These are phyloP conservation scores for Acanthurus lineatus DNA, from an alignment of 2,797 vertebrate species.

Conservation along the genomic window DNA sequence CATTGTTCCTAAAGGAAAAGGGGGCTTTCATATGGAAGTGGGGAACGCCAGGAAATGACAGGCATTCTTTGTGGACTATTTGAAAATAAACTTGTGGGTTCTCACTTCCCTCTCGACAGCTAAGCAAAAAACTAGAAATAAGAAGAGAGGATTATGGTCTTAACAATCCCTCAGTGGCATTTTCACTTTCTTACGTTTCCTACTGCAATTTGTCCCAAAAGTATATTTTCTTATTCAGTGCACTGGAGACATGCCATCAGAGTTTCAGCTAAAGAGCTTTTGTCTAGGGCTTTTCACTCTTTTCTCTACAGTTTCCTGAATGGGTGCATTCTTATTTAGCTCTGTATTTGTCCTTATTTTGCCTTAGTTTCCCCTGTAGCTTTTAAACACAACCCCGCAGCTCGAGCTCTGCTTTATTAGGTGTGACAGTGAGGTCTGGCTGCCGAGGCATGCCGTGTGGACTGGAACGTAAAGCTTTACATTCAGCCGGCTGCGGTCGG, in stretches of 20 bases:
- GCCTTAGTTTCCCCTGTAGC: conserved; percentile 65
- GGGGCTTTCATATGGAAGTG: conserved; percentile 83
- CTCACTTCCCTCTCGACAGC: conserved; percentile 67
- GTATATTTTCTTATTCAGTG: conserved; percentile 63
- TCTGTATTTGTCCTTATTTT: conserved; percentile 78
- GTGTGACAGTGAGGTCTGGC: conserved; percentile 79
- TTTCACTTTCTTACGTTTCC: conserved; percentile 65
- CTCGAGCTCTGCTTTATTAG: conserved; percentile 77
- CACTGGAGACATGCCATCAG: conserved; percentile 51
- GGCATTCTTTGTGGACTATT: conserved; percentile 84
- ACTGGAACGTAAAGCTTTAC: conserved; percentile 77
- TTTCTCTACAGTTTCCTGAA: conserved; percentile 57
- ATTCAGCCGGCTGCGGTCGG: conserved; percentile 69
- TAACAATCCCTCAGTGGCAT: conserved; percentile 56
- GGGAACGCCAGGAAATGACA: conserved; percentile 86
- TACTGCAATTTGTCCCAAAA: conserved; percentile 57
- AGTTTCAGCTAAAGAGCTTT: conserved; percentile 65
- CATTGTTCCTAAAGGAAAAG: conserved; percentile 83
- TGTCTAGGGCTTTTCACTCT: conserved; percentile 59
- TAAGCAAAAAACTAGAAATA: conserved; percentile 70
- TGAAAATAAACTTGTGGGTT: conserved; percentile 83
- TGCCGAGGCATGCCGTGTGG: conserved; percentile 62
- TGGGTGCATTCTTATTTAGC: conserved; percentile 63
- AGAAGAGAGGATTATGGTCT: conserved; percentile 69
- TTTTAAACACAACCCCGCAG: conserved; percentile 66